Conservation (phyloP, 2,113 vertebrate genomes). For the Pseudolaguvia tuberculata region DNA sequence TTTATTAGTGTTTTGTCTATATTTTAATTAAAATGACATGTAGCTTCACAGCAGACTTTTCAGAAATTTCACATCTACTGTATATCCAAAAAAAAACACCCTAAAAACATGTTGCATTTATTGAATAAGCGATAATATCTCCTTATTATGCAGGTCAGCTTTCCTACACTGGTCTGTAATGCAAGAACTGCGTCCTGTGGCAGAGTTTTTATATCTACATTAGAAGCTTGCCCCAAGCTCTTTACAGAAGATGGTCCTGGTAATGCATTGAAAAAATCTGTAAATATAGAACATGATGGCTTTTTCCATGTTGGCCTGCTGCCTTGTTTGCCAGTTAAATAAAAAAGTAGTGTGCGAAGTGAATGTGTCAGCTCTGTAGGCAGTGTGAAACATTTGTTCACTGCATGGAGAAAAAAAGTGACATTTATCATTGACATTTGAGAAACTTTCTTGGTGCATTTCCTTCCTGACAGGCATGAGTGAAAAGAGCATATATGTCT, state of each 20-base stretch:
- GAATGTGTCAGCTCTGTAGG: constrained; percentile 24
- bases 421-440: not conserved
- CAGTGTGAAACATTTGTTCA: constrained; percentile 35
- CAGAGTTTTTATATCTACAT: constrained; percentile 28
- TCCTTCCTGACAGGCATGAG: too few relatives aligned
- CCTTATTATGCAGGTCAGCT: not conserved
- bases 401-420: not conserved
- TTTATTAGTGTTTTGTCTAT: too few relatives aligned
- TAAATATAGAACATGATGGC: constrained; percentile 30
- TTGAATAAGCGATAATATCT: not conserved
- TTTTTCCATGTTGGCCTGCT: constrained; percentile 12
- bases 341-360: constrained; percentile 33
- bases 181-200: constrained; percentile 19
- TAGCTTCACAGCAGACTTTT: not conserved
- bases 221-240: constrained; percentile 32
- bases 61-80: not conserved
- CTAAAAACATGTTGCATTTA: not conserved
- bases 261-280: constrained; percentile 19
- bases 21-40: too few relatives aligned
- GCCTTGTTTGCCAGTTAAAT: constrained; percentile 30
- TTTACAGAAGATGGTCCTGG: constrained; percentile 14
- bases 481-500: constrained; percentile 12
- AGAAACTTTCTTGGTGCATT: not conserved
- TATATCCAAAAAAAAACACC: not conserved
- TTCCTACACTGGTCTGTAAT: constrained; percentile 24